A percentile compares a stretch with the other conserved stretches of the same genome.
Evolutionary conservation across 2,797 vertebrate genomes (phyloP).

Genomic region (Centroberyx gerrardi): DNA sequence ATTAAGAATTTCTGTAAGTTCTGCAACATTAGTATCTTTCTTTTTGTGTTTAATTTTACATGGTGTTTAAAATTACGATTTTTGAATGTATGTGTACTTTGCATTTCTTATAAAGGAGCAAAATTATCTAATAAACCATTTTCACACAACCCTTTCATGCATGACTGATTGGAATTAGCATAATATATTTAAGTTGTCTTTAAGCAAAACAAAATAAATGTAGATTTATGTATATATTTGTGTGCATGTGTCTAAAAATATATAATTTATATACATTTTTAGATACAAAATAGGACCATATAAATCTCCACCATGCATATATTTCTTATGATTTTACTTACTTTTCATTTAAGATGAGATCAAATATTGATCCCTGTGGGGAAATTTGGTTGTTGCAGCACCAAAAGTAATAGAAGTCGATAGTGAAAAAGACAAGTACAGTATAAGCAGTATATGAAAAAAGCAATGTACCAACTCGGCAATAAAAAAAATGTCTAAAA

Average conservation of each 20-base stretch:
- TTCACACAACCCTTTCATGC: conserved; percentile 16
- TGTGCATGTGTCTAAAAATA: not conserved
- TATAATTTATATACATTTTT: too few species aligned
- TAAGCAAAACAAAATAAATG: not conserved
- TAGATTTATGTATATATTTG: not conserved
- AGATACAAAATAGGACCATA: too few species aligned
- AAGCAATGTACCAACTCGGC: too few species aligned
- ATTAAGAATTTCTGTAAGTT: conserved; percentile 26
- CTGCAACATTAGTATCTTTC: conserved; percentile 17
- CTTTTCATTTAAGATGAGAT: too few species aligned
- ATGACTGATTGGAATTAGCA: not conserved
- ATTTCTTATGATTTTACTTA: too few species aligned
- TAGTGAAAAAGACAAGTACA: too few species aligned
- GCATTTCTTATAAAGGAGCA: conserved; percentile 24
- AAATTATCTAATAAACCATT: conserved; percentile 47
- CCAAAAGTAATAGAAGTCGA: too few species aligned
- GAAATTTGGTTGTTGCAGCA: too few species aligned
- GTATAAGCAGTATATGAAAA: too few species aligned
- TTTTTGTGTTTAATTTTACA: conserved; percentile 28
- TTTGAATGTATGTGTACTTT: conserved; percentile 36
- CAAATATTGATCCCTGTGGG: too few species aligned
- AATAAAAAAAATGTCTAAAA: too few species aligned
- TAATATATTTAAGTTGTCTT: not conserved
- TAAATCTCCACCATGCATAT: too few species aligned
- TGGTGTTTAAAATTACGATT: conserved; percentile 27